Evolutionary conservation across 1,140 invertebrate genomes (phyloP).

Genomic region (Saccostrea cuccullata): DNA sequence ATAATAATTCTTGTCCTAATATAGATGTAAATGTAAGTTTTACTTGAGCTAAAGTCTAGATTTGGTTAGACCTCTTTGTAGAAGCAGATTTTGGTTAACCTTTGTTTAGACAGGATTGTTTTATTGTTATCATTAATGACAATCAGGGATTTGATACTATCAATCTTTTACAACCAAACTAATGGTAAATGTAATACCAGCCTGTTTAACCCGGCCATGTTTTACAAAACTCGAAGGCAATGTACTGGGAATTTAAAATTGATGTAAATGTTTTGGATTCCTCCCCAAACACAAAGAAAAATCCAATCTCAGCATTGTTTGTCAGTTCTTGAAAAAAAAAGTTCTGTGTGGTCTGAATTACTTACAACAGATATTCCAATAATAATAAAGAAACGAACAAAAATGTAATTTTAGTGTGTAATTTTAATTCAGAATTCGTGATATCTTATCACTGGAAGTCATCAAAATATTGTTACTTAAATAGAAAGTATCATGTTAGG

Average conservation of each 20-base stretch:
- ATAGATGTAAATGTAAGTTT: too few relatives aligned
- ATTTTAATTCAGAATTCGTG: constrained; percentile 2
- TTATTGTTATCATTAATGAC: neutral
- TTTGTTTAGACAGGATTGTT: neutral
- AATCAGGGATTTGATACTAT: constrained; percentile 3
- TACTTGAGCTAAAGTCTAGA: too few relatives aligned
- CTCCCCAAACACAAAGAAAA: neutral
- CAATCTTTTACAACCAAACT: constrained; percentile 2
- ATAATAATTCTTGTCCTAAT: too few relatives aligned
- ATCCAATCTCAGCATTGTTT: neutral
- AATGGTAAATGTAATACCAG: neutral
- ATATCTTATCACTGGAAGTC: constrained; percentile 15
- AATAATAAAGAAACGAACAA: neutral
- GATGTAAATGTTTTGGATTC: neutral
- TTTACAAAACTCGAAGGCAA: neutral
- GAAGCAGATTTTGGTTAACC: too few relatives aligned
- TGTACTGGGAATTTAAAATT: neutral
- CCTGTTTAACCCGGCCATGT: neutral
- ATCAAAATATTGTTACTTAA: neutral
- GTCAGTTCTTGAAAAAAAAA: neutral
- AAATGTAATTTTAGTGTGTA: neutral
- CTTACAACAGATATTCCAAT: neutral
- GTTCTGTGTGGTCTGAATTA: neutral
- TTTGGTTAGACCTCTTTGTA: too few relatives aligned
- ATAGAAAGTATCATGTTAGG: neutral